A percentile compares a stretch with the other conserved stretches of the same genome.
These are phyloP conservation scores for Lepilemur ruficaudatus DNA, from an alignment of 2,797 vertebrate genomes.

Conservation along the genomic window DNA sequence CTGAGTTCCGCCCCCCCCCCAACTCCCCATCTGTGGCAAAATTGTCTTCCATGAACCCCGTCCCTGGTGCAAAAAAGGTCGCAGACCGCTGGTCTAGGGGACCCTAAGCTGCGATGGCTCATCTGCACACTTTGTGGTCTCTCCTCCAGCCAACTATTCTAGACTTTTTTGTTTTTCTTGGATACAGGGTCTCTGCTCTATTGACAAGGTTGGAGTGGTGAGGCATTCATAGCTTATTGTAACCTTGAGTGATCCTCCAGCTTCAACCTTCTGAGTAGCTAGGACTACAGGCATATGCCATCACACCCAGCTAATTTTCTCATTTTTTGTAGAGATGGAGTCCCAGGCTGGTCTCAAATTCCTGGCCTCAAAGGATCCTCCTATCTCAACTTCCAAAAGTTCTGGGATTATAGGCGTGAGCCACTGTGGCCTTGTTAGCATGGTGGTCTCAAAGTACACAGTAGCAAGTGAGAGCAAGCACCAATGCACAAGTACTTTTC, in stretches of 20 bases:
- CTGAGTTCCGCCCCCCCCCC: too few species aligned
- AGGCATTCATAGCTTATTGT: background rate
- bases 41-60: too few species aligned
- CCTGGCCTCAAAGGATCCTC: background rate
- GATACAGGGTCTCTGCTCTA: background rate
- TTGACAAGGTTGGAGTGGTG: background rate
- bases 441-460: background rate
- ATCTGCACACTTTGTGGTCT: background rate
- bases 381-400: background rate
- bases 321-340: background rate
- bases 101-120: background rate
- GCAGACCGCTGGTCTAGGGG: background rate
- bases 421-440: background rate
- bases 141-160: background rate
- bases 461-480: slow-evolving; percentile 3
- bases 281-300: background rate
- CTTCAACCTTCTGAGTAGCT: background rate
- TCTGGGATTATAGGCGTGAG: background rate
- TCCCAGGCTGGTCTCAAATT: background rate
- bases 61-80: background rate
- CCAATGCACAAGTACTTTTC: slow-evolving; percentile 19
- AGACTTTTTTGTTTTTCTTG: background rate
- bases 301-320: background rate
- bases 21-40: too few species aligned
- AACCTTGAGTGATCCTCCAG: background rate